Percentiles rank a stretch among this genome's conserved stretches.
These are phyloP conservation scores for Thalassophryne amazonica DNA, from an alignment of 2,797 vertebrate genomes.

Conservation along the genomic window DNA sequence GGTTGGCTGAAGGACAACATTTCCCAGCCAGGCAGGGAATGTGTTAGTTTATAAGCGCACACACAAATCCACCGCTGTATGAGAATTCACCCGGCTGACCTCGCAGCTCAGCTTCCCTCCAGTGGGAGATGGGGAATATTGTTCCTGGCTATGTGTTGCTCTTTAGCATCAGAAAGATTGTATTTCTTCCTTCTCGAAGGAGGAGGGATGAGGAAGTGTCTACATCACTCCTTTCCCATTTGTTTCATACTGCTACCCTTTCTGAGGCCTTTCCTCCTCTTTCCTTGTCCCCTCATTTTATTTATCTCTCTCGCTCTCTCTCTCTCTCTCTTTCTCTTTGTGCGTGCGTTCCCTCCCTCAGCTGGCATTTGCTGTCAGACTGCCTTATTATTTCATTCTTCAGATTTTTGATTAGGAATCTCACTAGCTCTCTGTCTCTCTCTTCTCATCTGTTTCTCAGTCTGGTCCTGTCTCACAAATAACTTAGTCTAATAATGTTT, in stretches of 20 bases:
- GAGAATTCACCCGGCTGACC: conserved; percentile 69
- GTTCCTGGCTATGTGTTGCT: conserved; percentile 46
- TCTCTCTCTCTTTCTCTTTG: conserved; percentile 3
- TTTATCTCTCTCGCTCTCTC: conserved; percentile 5
- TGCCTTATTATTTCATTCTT: conserved; percentile 76
- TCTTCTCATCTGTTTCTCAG: conserved; percentile 7
- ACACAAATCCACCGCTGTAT: conserved; percentile 51
- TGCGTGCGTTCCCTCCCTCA: conserved; percentile 45
- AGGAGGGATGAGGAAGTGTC: conserved; percentile 47
- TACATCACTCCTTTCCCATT: conserved; percentile 52
- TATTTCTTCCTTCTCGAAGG: conserved; percentile 44
- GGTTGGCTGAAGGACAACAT: conserved; percentile 69
- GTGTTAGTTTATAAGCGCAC: conserved; percentile 37
- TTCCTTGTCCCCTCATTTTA: neutral
- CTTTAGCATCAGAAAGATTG: conserved; percentile 57
- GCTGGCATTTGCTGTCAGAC: conserved; percentile 77
- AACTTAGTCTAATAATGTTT: conserved; percentile 28
- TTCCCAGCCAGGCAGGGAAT: conserved; percentile 39
- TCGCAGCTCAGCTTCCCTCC: conserved; percentile 48
- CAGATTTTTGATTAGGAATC: conserved; percentile 73
- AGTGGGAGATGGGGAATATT: conserved; percentile 59
- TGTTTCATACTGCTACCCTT: conserved; percentile 29
- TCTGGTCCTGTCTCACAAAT: conserved; percentile 18
- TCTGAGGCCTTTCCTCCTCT: conserved; percentile 10
- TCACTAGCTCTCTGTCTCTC: conserved; percentile 18